Evolutionary conservation across 2,797 vertebrate species (phyloP).

Genomic region (Choloepus didactylus): DNA sequence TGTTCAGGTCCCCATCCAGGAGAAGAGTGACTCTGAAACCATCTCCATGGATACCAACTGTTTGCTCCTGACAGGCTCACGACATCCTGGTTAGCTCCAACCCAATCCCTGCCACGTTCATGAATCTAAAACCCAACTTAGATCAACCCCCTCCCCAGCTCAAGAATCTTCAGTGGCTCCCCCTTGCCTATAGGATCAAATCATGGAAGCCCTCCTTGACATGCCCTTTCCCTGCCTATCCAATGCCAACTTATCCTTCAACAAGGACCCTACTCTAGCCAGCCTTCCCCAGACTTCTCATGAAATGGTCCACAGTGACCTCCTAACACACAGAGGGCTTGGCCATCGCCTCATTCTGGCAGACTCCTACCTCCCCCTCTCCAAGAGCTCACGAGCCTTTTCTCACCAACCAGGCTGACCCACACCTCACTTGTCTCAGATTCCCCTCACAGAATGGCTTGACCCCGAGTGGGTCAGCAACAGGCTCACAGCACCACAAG

Average conservation of each 20-base stretch:
- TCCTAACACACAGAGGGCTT: background rate
- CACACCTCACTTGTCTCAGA: background rate
- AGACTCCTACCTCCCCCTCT: background rate
- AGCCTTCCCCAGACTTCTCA: background rate
- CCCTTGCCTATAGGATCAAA: background rate
- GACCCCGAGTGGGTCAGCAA: background rate
- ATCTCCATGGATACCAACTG: background rate
- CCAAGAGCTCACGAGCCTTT: background rate
- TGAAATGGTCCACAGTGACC: background rate
- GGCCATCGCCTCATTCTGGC: background rate
- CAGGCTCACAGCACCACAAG: background rate
- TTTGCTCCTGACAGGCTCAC: background rate
- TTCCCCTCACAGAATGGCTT: background rate
- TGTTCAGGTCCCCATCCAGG: background rate
- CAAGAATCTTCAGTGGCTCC: no score
- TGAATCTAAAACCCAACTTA: no score
- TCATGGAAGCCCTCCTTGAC: background rate
- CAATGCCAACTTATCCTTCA: background rate
- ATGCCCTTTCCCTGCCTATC: background rate
- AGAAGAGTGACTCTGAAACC: background rate
- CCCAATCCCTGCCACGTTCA: no score
- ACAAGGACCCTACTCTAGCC: background rate
- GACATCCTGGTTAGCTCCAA: background rate
- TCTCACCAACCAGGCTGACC: background rate
- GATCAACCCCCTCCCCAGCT: background rate